Evolutionary conservation across 2,113 vertebrate genomes (phyloP).

Genomic region (Oreotrochilus melanogaster): DNA sequence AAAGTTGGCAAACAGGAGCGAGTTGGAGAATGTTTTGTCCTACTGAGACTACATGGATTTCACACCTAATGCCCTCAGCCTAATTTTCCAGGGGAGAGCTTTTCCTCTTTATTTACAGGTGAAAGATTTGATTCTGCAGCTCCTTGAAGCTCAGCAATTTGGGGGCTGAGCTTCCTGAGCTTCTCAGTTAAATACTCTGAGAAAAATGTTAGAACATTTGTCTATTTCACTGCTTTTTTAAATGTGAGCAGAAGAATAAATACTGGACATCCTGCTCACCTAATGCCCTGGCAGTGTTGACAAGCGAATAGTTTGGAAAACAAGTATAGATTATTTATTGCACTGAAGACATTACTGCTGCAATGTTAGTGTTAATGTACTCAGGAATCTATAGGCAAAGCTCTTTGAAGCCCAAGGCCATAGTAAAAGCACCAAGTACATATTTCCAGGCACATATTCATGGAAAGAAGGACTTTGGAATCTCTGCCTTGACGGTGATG

Average conservation of each 20-base stretch:
- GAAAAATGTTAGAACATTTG: not conserved
- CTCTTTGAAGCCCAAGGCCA: not conserved
- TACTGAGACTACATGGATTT: not conserved
- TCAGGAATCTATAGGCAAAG: not conserved
- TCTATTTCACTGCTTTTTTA: not conserved
- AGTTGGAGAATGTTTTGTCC: not conserved
- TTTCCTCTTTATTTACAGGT: not conserved
- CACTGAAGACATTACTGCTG: not conserved
- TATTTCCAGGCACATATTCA: not conserved
- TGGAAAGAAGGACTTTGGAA: not conserved
- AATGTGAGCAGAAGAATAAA: not conserved
- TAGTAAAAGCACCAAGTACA: accelerated
- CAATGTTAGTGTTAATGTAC: not conserved
- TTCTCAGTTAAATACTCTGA: too few relatives aligned
- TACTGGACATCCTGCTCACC: not conserved
- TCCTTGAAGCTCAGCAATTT: not conserved
- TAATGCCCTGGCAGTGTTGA: not conserved
- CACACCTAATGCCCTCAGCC: not conserved
- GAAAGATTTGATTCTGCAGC: not conserved
- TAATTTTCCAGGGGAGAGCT: not conserved
- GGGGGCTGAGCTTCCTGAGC: too few relatives aligned
- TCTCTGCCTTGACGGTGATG: not conserved
- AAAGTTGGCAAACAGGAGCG: not conserved
- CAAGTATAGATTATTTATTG: not conserved
- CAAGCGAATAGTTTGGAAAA: not conserved